These are phyloP conservation scores for Ernsta delagoae DNA, from an alignment of 2,888 invertebrate species.

Conservation along the genomic window DNA sequence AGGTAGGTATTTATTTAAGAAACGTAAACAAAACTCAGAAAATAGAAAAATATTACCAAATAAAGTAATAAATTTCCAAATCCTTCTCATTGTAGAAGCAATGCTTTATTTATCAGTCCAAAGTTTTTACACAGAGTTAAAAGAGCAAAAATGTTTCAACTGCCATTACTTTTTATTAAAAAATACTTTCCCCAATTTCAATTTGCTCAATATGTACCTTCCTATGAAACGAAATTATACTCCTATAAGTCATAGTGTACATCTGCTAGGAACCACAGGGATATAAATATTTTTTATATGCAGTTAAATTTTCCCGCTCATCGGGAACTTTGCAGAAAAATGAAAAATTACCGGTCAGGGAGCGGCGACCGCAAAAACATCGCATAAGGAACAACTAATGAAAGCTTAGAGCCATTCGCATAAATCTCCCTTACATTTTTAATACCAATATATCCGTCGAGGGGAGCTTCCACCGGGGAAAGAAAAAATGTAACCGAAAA, in stretches of 20 bases:
- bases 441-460: constrained; percentile 83
- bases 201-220: constrained; percentile 63
- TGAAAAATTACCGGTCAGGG: constrained; percentile 85
- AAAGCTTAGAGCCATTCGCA: constrained; percentile 85
- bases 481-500: constrained; percentile 70
- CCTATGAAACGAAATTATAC: constrained; percentile 69
- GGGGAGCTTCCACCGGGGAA: constrained; percentile 73
- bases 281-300: constrained; percentile 84
- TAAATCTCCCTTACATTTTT: constrained; percentile 85
- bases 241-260: constrained; percentile 73
- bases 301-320: constrained; percentile 78
- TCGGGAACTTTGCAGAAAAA: constrained; percentile 79
- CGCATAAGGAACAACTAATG: constrained; percentile 83
- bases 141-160: constrained; percentile 5
- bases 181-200: constrained; percentile 60
- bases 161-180: constrained; percentile 66
- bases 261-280: constrained; percentile 66
- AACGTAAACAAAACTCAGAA: not conserved
- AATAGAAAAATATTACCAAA: not conserved
- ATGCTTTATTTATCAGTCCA: not conserved
- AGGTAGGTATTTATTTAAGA: no score
- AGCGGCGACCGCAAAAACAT: constrained; percentile 80
- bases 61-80: no score
- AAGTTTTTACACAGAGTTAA: constrained; percentile 12
- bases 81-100: not conserved